phyloP scores from a whole-genome alignment of 2,113 vertebrate genomes.

The Amphilophus citrinellus region DNA sequence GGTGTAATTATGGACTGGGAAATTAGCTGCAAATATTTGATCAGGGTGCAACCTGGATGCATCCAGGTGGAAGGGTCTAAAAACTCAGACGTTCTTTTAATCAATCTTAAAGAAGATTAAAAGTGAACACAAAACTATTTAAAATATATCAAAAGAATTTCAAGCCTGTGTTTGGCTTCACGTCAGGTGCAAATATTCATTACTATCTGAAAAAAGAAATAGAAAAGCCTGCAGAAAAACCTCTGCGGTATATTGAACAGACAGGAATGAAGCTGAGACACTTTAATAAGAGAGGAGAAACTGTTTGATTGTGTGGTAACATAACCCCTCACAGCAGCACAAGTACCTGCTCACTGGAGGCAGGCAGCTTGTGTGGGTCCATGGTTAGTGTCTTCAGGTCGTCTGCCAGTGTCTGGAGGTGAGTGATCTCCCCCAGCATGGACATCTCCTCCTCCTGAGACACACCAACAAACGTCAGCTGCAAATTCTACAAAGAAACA shows the following conservation, averaged over 20 bases:
- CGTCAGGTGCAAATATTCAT: too few species aligned
- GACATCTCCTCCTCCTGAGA: conserved; percentile 94
- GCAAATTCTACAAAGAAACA: background rate
- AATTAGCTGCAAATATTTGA: background rate
- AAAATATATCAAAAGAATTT: background rate
- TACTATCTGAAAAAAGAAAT: background rate
- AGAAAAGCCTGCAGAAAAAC: background rate
- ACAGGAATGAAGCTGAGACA: accelerated
- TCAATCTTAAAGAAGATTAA: background rate
- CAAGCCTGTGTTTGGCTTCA: too few species aligned
- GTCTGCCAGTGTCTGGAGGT: conserved; percentile 93
- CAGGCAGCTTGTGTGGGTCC: conserved; percentile 95
- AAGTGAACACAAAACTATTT: too few species aligned
- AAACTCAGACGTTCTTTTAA: background rate
- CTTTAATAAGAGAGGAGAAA: background rate
- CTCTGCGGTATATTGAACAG: background rate
- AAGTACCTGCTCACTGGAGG: conserved; percentile 92
- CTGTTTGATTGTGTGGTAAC: background rate
- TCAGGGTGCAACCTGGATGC: background rate
- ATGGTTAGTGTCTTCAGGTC: conserved; percentile 92
- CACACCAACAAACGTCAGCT: conserved; percentile 1
- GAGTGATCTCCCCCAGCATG: conserved; percentile 94
- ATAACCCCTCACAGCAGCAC: accelerated
- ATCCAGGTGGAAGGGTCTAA: background rate
- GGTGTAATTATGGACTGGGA: background rate